Conservation (phyloP, 2,888 invertebrate genomes). For the Epinotia ramella region DNA sequence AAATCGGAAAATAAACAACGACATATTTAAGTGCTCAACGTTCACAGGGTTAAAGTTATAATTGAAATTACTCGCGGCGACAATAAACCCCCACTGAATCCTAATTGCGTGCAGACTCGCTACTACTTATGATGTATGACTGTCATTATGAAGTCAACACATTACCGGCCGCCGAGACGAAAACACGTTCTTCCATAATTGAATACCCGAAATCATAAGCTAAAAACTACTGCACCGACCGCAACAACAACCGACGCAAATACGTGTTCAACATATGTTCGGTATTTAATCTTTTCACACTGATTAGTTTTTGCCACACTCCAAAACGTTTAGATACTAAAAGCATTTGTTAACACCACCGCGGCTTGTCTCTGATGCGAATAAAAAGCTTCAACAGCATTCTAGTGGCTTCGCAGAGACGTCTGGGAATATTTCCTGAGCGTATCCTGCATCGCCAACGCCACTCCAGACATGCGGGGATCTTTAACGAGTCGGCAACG, state of each 20-base stretch:
- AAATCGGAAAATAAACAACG: too few species aligned
- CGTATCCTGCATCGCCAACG: slow-evolving; percentile 52
- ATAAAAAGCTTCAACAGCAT: slow-evolving; percentile 67
- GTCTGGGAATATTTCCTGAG: slow-evolving; percentile 66
- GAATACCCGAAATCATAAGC: slow-evolving; percentile 60
- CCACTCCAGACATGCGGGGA: slow-evolving; percentile 47
- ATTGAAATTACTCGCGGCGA: slow-evolving; percentile 1
- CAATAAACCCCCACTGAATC: slow-evolving; percentile 35
- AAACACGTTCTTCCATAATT: slow-evolving; percentile 66
- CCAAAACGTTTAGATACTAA: slow-evolving; percentile 57
- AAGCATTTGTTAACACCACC: slow-evolving; percentile 59
- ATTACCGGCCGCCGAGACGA: slow-evolving; percentile 58
- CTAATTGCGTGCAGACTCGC: slow-evolving; percentile 36
- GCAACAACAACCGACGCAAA: slow-evolving; percentile 26
- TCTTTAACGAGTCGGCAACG: slow-evolving; percentile 67
- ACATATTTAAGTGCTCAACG: too few species aligned
- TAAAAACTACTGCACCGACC: slow-evolving; percentile 31
- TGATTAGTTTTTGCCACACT: slow-evolving; percentile 46
- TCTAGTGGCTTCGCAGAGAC: slow-evolving; percentile 66
- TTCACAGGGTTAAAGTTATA: neutral
- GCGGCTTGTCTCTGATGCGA: slow-evolving; percentile 51
- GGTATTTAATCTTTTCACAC: slow-evolving; percentile 42
- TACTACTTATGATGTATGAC: slow-evolving; percentile 65
- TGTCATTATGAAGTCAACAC: slow-evolving; percentile 71
- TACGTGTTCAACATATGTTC: slow-evolving; percentile 42